A percentile compares a stretch with the other conserved stretches of the same genome.
phyloP scores from a whole-genome alignment of 2,888 invertebrate species.

The Ariolimax columbianus region DNA sequence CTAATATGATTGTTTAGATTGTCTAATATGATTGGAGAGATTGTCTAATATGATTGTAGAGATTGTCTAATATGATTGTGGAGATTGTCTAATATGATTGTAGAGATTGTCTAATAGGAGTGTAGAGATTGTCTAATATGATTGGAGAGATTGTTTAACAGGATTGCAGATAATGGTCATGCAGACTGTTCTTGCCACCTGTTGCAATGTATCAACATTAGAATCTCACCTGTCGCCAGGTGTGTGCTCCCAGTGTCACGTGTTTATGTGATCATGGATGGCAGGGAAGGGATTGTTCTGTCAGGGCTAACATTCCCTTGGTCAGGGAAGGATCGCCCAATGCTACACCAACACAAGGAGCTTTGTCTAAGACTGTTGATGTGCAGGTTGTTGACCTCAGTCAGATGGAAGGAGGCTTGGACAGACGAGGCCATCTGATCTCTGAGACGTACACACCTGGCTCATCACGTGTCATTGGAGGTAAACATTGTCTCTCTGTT shows the following conservation, averaged over 20 bases:
- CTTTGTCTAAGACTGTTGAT: constrained; percentile 41
- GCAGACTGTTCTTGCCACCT: too few species aligned
- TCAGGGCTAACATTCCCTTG: constrained; percentile 60
- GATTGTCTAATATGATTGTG: too few species aligned
- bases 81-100: too few species aligned
- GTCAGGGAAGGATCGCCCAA: constrained; percentile 52
- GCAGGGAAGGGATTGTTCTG: constrained; percentile 76
- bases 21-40: too few species aligned
- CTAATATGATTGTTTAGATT: too few species aligned
- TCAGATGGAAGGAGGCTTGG: constrained; percentile 43
- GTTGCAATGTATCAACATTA: too few species aligned
- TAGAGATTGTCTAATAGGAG: too few species aligned
- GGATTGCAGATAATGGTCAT: too few species aligned
- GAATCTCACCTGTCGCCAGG: too few species aligned
- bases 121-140: too few species aligned
- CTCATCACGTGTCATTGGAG: constrained; percentile 63
- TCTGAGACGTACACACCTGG: constrained; percentile 53
- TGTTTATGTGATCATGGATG: constrained; percentile 92
- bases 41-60: too few species aligned
- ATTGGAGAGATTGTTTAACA: too few species aligned
- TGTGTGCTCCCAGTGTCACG: constrained; percentile 94
- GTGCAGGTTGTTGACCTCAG: constrained; percentile 55
- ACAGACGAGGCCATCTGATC: constrained; percentile 24
- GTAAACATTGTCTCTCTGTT: constrained; percentile 50
- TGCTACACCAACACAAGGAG: constrained; percentile 48